A percentile compares a stretch with the other conserved stretches of the same genome.
These are phyloP conservation scores for Nematostella vectensis DNA, from an alignment of 92 coral and sea anemone species.

Conservation along the genomic window DNA sequence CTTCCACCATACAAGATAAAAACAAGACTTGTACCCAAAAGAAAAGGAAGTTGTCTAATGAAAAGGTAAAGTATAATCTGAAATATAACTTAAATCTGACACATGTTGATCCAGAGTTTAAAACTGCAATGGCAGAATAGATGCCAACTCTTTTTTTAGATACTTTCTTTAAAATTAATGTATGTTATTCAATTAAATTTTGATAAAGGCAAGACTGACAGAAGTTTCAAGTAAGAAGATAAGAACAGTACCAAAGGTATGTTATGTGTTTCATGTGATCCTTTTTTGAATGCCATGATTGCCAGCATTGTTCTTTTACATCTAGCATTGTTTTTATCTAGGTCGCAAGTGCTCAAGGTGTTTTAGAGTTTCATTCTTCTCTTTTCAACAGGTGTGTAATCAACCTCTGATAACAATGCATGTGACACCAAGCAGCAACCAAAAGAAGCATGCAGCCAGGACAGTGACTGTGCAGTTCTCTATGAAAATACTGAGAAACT, in stretches of 20 bases:
- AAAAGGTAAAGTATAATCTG: slow-evolving; percentile 47
- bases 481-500: slow-evolving; percentile 22
- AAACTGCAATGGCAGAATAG: too few species aligned
- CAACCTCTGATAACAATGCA: slow-evolving; percentile 72
- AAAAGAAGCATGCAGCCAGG: slow-evolving; percentile 39
- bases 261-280: not conserved
- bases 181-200: too few species aligned
- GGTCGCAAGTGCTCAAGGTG: too few species aligned
- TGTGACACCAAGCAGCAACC: slow-evolving; percentile 48
- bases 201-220: slow-evolving; percentile 17
- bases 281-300: too few species aligned
- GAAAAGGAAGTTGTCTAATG: slow-evolving; percentile 53
- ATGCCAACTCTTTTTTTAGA: too few species aligned
- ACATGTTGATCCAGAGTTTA: too few species aligned
- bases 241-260: slow-evolving; percentile 50
- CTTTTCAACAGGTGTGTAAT: slow-evolving; percentile 51
- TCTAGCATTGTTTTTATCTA: too few species aligned
- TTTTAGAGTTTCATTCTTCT: too few species aligned
- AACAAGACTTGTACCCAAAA: too few species aligned
- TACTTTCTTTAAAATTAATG: too few species aligned
- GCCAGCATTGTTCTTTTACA: too few species aligned
- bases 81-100: too few species aligned
- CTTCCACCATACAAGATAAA: slow-evolving; percentile 3
- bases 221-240: slow-evolving; percentile 52
- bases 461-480: slow-evolving; percentile 46